phyloP scores from a whole-genome alignment of 2,797 vertebrate species.

The Spondyliosoma cantharus region DNA sequence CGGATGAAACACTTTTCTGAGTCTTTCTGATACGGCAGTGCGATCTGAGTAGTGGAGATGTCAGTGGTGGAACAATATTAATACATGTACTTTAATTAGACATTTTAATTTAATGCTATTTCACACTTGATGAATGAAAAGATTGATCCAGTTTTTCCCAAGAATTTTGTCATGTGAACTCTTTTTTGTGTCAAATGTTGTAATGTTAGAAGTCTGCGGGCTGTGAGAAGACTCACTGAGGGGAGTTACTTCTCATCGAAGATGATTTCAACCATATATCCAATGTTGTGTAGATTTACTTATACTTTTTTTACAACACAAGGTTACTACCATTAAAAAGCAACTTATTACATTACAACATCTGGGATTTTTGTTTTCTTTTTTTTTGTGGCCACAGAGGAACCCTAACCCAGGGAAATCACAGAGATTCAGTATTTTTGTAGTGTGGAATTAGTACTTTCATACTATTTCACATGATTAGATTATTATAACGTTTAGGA shows the following conservation, averaged over 20 bases:
- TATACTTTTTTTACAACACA: no score
- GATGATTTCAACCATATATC: neutral
- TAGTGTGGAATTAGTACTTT: no score
- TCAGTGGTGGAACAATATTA: neutral
- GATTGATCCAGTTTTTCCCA: neutral
- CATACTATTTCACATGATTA: no score
- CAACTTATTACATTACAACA: no score
- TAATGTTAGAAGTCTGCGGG: neutral
- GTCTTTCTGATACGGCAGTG: neutral
- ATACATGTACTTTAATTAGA: neutral
- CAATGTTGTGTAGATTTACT: no score
- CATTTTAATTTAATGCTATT: neutral
- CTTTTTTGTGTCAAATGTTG: neutral
- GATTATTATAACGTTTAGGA: no score
- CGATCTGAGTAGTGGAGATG: neutral
- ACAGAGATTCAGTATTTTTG: no score
- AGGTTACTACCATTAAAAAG: no score
- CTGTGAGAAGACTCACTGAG: neutral
- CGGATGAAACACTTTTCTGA: neutral
- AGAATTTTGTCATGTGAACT: neutral
- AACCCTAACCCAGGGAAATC: no score
- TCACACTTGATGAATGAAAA: neutral
- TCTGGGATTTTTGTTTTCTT: no score
- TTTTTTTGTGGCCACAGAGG: no score
- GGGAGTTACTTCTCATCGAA: neutral